phyloP scores from a whole-genome alignment of 2,888 invertebrate genomes.

The Plagodis pulveraria region DNA sequence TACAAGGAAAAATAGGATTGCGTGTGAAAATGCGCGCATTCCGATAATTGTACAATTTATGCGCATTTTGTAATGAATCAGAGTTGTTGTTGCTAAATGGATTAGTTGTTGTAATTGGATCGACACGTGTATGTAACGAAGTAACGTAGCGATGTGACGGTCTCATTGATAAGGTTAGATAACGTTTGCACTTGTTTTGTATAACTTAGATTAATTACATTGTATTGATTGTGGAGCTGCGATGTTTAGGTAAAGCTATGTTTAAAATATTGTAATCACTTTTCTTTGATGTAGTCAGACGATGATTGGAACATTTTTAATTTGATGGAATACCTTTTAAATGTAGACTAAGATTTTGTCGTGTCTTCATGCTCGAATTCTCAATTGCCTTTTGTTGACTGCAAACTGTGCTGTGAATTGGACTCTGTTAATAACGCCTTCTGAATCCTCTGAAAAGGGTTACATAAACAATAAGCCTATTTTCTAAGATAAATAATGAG shows the following conservation, averaged over 20 bases:
- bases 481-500: too few relatives aligned
- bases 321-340: too few relatives aligned
- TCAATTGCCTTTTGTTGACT: too few relatives aligned
- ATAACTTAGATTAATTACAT: background rate
- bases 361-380: too few relatives aligned
- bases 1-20: constrained; percentile 13
- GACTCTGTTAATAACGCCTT: too few relatives aligned
- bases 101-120: constrained; percentile 22
- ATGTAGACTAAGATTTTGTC: too few relatives aligned
- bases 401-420: too few relatives aligned
- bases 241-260: background rate
- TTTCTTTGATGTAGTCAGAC: too few relatives aligned
- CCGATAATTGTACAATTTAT: constrained; percentile 12
- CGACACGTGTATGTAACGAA: constrained; percentile 27
- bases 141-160: constrained; percentile 3
- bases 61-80: constrained; percentile 30
- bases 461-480: too few relatives aligned
- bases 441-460: too few relatives aligned
- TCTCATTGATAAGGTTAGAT: constrained; percentile 4
- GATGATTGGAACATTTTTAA: too few relatives aligned
- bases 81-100: constrained; percentile 19
- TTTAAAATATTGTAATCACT: background rate
- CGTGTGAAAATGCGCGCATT: constrained; percentile 21
- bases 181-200: background rate
- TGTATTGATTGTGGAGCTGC: background rate